Base-by-base conservation (phyloP, 2,888 invertebrate species). In the Chalcosyrphus nemorum region DNA sequence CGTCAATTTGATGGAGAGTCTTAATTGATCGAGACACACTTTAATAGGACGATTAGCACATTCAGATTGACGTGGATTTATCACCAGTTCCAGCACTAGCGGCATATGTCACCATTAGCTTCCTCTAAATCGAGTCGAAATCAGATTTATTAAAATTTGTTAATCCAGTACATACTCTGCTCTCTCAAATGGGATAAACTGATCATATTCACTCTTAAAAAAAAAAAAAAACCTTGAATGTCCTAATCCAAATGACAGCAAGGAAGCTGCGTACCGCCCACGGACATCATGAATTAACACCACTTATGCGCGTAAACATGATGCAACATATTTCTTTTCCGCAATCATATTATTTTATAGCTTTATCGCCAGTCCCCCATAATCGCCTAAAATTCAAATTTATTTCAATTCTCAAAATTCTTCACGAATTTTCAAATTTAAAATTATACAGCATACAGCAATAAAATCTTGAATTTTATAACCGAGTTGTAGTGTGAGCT, bases 21-120 rank as follows among this genome's bases (percentile, higher is more conserved):
- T 56, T 70, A 70, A 56, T 70, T 56, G 43, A 45, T 32, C 27
- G 47, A 50, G 71, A 38, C 47, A 59, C 47, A 65, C 47, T n/a
- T n/a, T 71, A 59, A 71, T 59, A 38, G n/a, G 38, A 2, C 27
- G 45, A 54, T 74, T 74, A 74, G 13, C 63, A 63, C 43, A 9
- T 43, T 43, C 1, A 32, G 24, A 45, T 63, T 74, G 72, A 74
- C 72, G 72, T 74, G 54, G 54, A 63, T 74, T 43, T 41, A 54
- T 54, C 54, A 59, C n/a, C 38, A 27, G 54, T 38, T 65, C 45
- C 17, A 19, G n/a, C 3, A 4, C 9, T 65, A 50, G 45, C 57
- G 54, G 19, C 54, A 56, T 21, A 27, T n/a, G 24, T 17, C 15
- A 41, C 24, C 24, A 43, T 54, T 43, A 54, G 6, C 7, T 19